Evolutionary conservation across 2,888 invertebrate species (phyloP).

Genomic region (Drosophila eohydei): DNA sequence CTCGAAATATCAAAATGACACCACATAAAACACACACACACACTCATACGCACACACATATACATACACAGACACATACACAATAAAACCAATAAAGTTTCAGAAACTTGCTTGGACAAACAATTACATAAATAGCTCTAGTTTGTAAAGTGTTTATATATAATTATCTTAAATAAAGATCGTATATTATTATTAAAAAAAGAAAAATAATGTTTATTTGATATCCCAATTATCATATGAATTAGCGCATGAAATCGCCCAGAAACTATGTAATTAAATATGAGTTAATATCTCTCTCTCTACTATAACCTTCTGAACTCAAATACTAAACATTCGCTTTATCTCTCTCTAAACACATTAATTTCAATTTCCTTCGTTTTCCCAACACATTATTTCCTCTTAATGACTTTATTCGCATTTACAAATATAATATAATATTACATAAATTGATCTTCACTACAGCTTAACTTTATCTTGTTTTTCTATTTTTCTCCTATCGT

Average conservation of each 20-base stretch:
- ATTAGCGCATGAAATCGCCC: too few species aligned
- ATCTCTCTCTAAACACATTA: neutral
- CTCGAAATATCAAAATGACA: slow-evolving; percentile 40
- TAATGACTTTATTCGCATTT: neutral
- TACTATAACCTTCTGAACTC: neutral
- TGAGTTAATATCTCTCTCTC: too few species aligned
- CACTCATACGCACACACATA: slow-evolving; percentile 2
- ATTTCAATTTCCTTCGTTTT: neutral
- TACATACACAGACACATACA: slow-evolving; percentile 6
- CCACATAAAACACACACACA: slow-evolving; percentile 8
- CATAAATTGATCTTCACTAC: neutral
- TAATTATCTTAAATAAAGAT: slow-evolving; percentile 48
- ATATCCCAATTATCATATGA: too few species aligned
- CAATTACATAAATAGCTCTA: slow-evolving; percentile 34
- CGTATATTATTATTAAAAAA: slow-evolving; percentile 21
- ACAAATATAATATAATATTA: neutral
- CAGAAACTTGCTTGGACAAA: slow-evolving; percentile 39
- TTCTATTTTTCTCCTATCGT: too few species aligned
- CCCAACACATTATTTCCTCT: neutral
- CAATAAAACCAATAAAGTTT: slow-evolving; percentile 34
- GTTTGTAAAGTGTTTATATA: slow-evolving; percentile 50
- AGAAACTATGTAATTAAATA: too few species aligned
- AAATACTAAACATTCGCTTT: neutral
- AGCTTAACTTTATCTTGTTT: neutral
- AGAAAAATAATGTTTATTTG: too few species aligned